Conservation (phyloP, 2,113 vertebrate genomes). For the Myrmecophaga tridactyla region DNA sequence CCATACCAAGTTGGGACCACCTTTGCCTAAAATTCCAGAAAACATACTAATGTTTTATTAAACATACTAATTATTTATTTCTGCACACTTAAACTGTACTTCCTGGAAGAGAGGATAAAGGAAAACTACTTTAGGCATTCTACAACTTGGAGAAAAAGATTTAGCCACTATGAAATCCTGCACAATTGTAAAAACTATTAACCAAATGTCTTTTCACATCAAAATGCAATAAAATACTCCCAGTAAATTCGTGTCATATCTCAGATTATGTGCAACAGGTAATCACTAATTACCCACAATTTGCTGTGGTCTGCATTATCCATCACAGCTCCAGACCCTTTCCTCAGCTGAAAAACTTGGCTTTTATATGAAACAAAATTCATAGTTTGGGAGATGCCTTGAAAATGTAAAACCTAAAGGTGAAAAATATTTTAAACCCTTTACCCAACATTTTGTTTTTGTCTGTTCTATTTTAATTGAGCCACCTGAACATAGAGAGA, state of each 20-base stretch:
- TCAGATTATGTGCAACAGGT: conserved; percentile 64
- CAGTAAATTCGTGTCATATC: conserved; percentile 20
- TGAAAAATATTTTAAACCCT: neutral
- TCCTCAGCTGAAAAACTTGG: neutral
- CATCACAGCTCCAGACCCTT: conserved; percentile 11
- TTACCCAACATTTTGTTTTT: neutral
- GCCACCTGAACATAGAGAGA: neutral
- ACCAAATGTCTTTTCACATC: conserved; percentile 63
- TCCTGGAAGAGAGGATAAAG: neutral
- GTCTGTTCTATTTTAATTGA: neutral
- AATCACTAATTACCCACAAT: conserved; percentile 58
- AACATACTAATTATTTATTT: conserved; percentile 24
- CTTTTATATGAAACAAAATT: conserved; percentile 21
- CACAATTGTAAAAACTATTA: conserved; percentile 65
- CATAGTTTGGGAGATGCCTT: neutral
- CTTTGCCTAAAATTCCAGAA: conserved; percentile 40
- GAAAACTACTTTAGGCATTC: neutral
- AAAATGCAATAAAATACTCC: conserved; percentile 56
- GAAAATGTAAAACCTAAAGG: neutral
- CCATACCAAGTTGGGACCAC: neutral
- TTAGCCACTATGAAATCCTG: conserved; percentile 51
- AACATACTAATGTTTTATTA: conserved; percentile 39
- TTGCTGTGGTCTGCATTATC: conserved; percentile 15
- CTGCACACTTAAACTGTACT: neutral
- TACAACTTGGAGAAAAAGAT: conserved; percentile 48